These are phyloP conservation scores for Chromis chromis DNA, from an alignment of 2,797 vertebrate genomes.

Conservation along the genomic window DNA sequence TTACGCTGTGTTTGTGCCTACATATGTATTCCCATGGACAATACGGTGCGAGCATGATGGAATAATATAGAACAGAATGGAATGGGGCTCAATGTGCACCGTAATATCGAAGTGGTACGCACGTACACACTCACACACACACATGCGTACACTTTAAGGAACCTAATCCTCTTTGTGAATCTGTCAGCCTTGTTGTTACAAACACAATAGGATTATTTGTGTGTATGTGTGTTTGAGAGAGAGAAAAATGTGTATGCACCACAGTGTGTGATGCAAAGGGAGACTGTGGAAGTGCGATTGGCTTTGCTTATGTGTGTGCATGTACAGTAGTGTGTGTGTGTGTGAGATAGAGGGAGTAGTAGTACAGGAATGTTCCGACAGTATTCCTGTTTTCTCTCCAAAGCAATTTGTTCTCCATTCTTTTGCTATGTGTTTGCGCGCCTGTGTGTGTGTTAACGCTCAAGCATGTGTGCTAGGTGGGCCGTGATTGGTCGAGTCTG, in stretches of 20 bases:
- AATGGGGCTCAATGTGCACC: slow-evolving; percentile 37
- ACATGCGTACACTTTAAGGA: slow-evolving; percentile 45
- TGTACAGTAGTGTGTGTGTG: slow-evolving; percentile 14
- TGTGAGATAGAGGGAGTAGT: slow-evolving; percentile 4
- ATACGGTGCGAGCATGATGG: slow-evolving; percentile 40
- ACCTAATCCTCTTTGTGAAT: slow-evolving; percentile 68
- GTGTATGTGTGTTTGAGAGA: not conserved
- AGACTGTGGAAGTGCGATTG: slow-evolving; percentile 15
- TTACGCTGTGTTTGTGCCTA: not conserved
- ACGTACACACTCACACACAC: slow-evolving; percentile 15
- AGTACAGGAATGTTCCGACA: slow-evolving; percentile 60
- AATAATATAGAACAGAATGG: slow-evolving; percentile 44
- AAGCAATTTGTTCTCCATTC: slow-evolving; percentile 81
- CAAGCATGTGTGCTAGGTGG: slow-evolving; percentile 51
- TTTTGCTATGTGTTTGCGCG: slow-evolving; percentile 36
- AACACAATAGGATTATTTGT: slow-evolving; percentile 66
- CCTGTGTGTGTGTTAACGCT: slow-evolving; percentile 12
- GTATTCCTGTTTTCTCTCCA: slow-evolving; percentile 61
- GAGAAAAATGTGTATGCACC: slow-evolving; percentile 6
- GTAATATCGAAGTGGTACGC: slow-evolving; percentile 27
- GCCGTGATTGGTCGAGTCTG: slow-evolving; percentile 76
- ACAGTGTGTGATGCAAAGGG: slow-evolving; percentile 9
- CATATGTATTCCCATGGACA: slow-evolving; percentile 37
- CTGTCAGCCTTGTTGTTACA: slow-evolving; percentile 64
- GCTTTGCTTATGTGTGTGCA: slow-evolving; percentile 26